A percentile compares a stretch with the other conserved stretches of the same genome.
Conservation (phyloP, 1,140 invertebrate species). For the Dolichoris vasculosae region DNA sequence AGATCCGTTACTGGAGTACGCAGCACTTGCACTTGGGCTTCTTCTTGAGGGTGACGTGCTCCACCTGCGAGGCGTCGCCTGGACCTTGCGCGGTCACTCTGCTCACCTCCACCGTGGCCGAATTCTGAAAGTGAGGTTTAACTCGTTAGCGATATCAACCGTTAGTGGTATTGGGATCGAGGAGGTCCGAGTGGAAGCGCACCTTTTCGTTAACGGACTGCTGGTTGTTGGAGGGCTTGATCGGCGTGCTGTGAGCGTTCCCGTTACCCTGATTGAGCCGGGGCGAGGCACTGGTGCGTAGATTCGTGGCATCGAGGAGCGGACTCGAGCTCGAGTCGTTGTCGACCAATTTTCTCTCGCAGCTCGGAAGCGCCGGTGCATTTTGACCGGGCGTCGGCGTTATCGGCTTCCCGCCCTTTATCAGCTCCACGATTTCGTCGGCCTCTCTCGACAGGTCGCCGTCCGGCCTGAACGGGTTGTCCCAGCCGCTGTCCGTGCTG, state of each 20-base stretch:
- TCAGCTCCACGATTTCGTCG: conserved; percentile 95
- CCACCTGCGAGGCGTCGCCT: conserved; percentile 84
- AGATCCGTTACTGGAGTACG: conserved; percentile 84
- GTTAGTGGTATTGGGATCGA: background rate
- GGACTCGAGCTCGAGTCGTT: conserved; percentile 54
- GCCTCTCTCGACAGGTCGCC: conserved; percentile 95
- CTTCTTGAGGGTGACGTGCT: conserved; percentile 91
- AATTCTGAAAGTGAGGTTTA: conserved; percentile 42
- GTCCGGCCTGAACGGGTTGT: conserved; percentile 97
- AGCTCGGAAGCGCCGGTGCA: conserved; percentile 67
- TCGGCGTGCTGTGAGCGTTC: conserved; percentile 70
- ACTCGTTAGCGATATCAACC: background rate
- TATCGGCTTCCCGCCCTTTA: conserved; percentile 91
- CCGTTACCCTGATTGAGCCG: conserved; percentile 69
- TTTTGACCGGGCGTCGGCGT: conserved; percentile 79
- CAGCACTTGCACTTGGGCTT: conserved; percentile 93
- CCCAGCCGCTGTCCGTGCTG: conserved; percentile 95
- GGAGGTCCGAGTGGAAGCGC: background rate
- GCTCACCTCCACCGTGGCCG: conserved; percentile 83
- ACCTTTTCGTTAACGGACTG: conserved; percentile 71
- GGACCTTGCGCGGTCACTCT: conserved; percentile 81
- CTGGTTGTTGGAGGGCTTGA: conserved; percentile 63
- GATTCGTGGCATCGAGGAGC: conserved; percentile 65
- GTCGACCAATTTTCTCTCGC: conserved; percentile 57
- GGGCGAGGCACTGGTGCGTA: conserved; percentile 55